Base-by-base conservation (phyloP, 1,140 invertebrate species). In the Sipha flava region DNA sequence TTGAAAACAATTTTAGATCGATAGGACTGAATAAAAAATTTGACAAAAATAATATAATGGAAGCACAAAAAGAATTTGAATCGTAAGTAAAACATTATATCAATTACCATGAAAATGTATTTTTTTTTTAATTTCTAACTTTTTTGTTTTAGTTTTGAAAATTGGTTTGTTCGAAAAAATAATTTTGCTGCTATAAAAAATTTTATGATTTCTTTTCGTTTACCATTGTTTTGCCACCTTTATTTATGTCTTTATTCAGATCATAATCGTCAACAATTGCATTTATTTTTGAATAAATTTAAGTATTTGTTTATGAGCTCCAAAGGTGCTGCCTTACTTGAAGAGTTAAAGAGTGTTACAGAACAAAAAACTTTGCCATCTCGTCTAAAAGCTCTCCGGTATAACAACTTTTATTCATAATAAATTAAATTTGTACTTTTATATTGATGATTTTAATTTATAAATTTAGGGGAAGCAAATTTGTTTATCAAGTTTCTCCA, bases 131-230 rank as follows among this genome's bases (percentile, higher is more conserved):
- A n/a, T n/a, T n/a, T n/a, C n/a, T 43, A 66, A 34, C 34, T 66
- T 47, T 59, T 40, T 77, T n/a, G n/a, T 18, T 43, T 77, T 59
- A 77, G 73, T 14, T 57, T 77, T 57, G 73, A 77, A 57, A 16
- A 43, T 37, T 77, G 73, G 73, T 52, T 73, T 2, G 2, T 10
- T 21, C n/a, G 14, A 7, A n/a, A 18, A 14, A 54, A 1, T 1
- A 12, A 57, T 2, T 9, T 23, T 72, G 43, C 7, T 14, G 4
- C 4, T 43, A 12, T 9, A 1, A 54, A 43, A 77, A 57, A 59
- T 18, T 40, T 4, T 26, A 23, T 77, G 9, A 54, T 6, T 14
- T 26, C 40, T 18, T 26, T 77, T 1, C 31, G 52, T 26, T 16
- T 77, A 40, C 73, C 73, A 40, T 57, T 77, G 14, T 77, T 57